A percentile compares a stretch with the other conserved stretches of the same genome.
phyloP scores from a whole-genome alignment of 2,888 invertebrate genomes.

The Diadegma fenestrale region DNA sequence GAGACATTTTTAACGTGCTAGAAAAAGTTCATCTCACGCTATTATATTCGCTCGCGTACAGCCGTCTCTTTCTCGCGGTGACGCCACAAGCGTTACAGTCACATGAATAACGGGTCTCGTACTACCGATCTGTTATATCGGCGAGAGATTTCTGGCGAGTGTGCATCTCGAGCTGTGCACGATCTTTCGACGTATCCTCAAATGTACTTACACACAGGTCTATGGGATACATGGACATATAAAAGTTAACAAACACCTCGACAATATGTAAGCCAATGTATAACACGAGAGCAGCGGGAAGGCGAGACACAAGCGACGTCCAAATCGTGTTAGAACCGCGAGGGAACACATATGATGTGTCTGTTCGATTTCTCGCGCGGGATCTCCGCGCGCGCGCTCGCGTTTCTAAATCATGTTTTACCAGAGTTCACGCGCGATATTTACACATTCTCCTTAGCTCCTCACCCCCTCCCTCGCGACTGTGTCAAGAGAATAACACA shows the following conservation, averaged over 20 bases:
- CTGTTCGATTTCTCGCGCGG: slow-evolving; percentile 58
- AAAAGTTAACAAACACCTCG: slow-evolving; percentile 15
- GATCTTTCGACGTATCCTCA: slow-evolving; percentile 58
- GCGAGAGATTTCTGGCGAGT: slow-evolving; percentile 46
- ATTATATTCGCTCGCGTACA: slow-evolving; percentile 33
- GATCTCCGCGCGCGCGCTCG: slow-evolving; percentile 39
- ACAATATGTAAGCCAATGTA: slow-evolving; percentile 41
- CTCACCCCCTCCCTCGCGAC: neutral
- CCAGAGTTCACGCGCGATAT: slow-evolving; percentile 57
- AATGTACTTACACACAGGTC: slow-evolving; percentile 4
- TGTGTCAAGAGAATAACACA: slow-evolving; percentile 23
- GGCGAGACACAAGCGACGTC: slow-evolving; percentile 39
- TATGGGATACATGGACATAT: slow-evolving; percentile 11
- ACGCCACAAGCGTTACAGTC: slow-evolving; percentile 48
- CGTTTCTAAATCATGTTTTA: slow-evolving; percentile 77
- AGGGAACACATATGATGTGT: slow-evolving; percentile 32
- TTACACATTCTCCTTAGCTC: slow-evolving; percentile 4
- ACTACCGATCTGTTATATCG: slow-evolving; percentile 50
- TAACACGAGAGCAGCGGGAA: slow-evolving; percentile 60
- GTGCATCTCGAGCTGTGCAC: slow-evolving; percentile 64
- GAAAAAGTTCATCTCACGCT: slow-evolving; percentile 54
- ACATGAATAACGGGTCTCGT: slow-evolving; percentile 62
- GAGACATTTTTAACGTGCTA: slow-evolving; percentile 40
- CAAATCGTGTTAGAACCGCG: slow-evolving; percentile 55
- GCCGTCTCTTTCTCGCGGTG: slow-evolving; percentile 43